Base-by-base conservation (phyloP, 2,888 invertebrate species). In the Cosmia trapezina region DNA sequence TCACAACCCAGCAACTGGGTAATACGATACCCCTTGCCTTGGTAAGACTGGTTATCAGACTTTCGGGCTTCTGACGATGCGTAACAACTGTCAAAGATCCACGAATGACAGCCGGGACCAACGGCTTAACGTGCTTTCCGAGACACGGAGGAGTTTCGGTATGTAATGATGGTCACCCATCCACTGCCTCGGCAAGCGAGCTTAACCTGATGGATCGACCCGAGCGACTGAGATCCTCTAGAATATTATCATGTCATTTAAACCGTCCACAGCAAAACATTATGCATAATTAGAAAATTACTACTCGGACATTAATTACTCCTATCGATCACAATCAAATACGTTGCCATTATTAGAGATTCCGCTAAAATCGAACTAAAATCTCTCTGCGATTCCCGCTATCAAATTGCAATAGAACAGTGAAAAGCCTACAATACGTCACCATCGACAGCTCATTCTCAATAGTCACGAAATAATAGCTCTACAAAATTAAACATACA, bases 371-470 rank as follows among this genome's bases (percentile, higher is more conserved):
- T 64, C 28, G 53, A 62, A 67, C 78, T 78, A 76, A 81, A 84
- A 85, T 88, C 81, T 70, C 83, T 85, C 86, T 85, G 81, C 73
- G 84, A 87, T 88, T 87, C 81, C 85, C 78, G 84, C 84, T 82
- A 82, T 86, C 85, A 89, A 91, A 92, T 92, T 91, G 91, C 90
- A 90, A 87, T 85, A 84, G 89, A 91, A 91, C 91, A 90, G 84
- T 91, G 92, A 92, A 94, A 94, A 93, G 93, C 93, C 93, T 93
- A 93, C 93, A 93, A 95, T 95, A 93, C 92, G 93, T 95, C 95
- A 94, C 93, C 88, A 91, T 92, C 91, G 94, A 94, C 93, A 92
- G 94, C 92, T 91, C 93, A 93, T 93, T 93, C 93, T 91, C 90
- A 93, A 93, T 92, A 92, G 93, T 93, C 91, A 89, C 92, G 89